Conservation (phyloP, 2,113 vertebrate species). For the Struthio camelus region DNA sequence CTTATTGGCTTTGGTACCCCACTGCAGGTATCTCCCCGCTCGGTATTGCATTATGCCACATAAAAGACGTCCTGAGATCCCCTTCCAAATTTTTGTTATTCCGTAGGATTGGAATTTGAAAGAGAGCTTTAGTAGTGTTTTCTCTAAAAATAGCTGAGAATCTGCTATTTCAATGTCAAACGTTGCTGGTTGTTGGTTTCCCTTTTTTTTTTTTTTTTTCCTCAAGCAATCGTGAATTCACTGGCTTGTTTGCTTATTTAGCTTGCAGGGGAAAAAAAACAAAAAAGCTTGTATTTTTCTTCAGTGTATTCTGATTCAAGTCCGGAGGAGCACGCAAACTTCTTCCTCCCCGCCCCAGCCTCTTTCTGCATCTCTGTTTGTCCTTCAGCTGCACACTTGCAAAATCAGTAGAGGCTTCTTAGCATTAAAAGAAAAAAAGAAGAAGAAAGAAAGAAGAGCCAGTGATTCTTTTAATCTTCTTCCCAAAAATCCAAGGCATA, state of each 20-base stretch:
- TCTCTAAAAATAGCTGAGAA: constrained; percentile 79
- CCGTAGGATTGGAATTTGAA: constrained; percentile 55
- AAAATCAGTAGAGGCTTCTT: constrained; percentile 20
- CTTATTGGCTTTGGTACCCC: not conserved
- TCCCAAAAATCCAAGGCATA: constrained; percentile 5
- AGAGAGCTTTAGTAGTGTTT: constrained; percentile 79
- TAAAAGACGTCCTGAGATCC: not conserved
- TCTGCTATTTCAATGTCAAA: constrained; percentile 74
- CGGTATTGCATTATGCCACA: not conserved
- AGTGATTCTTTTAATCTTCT: constrained; percentile 10
- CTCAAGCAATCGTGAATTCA: constrained; percentile 16
- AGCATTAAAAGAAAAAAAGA: not conserved
- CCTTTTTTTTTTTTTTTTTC: not conserved
- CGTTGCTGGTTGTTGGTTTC: not conserved
- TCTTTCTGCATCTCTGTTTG: not conserved
- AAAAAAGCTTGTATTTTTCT: not conserved
- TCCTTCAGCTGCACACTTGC: constrained; percentile 35
- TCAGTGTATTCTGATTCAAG: constrained; percentile 1
- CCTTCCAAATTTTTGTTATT: not conserved
- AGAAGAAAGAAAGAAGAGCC: not conserved
- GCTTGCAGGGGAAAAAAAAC: not conserved
- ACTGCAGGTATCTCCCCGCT: not conserved
- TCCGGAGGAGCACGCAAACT: not conserved
- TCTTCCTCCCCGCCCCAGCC: not conserved
- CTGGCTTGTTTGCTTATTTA: constrained; percentile 32